These are phyloP conservation scores for Rhyacophila evoluta DNA, from an alignment of 2,888 invertebrate genomes.

Conservation along the genomic window DNA sequence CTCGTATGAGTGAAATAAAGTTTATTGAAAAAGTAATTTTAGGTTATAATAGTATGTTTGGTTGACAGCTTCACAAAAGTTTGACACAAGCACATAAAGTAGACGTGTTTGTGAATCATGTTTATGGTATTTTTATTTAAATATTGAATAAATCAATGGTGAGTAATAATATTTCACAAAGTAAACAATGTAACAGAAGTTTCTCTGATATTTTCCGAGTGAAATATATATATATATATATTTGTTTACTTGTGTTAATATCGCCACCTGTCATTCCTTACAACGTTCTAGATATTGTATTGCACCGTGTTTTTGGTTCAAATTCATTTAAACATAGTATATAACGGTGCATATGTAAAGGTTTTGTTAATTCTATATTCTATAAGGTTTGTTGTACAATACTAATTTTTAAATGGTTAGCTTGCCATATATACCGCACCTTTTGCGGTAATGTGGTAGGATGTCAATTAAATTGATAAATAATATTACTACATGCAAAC, in stretches of 20 bases:
- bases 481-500: neutral
- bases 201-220: neutral
- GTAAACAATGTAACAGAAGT: neutral
- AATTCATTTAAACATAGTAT: too few species aligned
- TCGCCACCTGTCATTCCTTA: neutral
- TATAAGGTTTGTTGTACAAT: neutral
- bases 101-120: conserved; percentile 36
- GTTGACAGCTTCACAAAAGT: conserved; percentile 43
- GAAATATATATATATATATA: too few species aligned
- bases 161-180: neutral
- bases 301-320: neutral
- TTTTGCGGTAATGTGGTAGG: conserved; percentile 13
- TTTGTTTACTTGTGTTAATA: neutral
- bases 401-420: neutral
- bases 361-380: neutral
- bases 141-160: conserved; percentile 8
- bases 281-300: neutral
- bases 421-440: neutral
- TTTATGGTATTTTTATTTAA: neutral
- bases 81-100: conserved; percentile 42
- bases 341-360: neutral
- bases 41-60: conserved; percentile 36
- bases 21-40: neutral
- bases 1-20: neutral
- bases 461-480: neutral